Conservation (phyloP, 1,140 invertebrate species). For the Phthorimaea operculella region DNA sequence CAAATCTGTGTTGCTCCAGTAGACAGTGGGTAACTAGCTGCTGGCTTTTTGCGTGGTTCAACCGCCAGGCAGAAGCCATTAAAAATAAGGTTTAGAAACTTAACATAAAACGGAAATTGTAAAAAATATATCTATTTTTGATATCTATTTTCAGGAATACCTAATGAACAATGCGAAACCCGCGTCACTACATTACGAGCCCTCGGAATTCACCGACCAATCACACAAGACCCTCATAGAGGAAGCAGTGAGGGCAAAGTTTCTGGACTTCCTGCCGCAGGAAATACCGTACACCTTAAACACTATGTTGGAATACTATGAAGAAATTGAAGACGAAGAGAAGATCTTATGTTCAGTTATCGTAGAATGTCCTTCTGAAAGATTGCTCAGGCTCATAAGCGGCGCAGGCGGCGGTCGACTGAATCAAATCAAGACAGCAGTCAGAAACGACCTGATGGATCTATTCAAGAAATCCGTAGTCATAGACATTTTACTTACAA, state of each 20-base stretch:
- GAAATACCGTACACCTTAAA: constrained; percentile 85
- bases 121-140: too few relatives aligned
- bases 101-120: too few relatives aligned
- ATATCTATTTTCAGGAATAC: constrained; percentile 71
- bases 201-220: constrained; percentile 77
- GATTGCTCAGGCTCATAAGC: constrained; percentile 72
- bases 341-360: constrained; percentile 71
- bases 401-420: constrained; percentile 75
- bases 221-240: constrained; percentile 74
- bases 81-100: too few relatives aligned
- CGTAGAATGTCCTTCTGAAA: constrained; percentile 71
- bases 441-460: constrained; percentile 57
- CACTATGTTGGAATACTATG: constrained; percentile 75
- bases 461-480: constrained; percentile 48
- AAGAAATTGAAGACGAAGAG: constrained; percentile 69
- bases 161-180: constrained; percentile 73
- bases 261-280: constrained; percentile 81
- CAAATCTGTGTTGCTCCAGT: too few relatives aligned
- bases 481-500: constrained; percentile 38
- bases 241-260: constrained; percentile 79
- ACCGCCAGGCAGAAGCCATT: too few relatives aligned
- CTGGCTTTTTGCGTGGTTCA: too few relatives aligned
- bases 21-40: too few relatives aligned
- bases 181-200: constrained; percentile 74
- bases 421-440: constrained; percentile 71